phyloP scores from a whole-genome alignment of 2,888 invertebrate species.

The Luperina nickerlii region DNA sequence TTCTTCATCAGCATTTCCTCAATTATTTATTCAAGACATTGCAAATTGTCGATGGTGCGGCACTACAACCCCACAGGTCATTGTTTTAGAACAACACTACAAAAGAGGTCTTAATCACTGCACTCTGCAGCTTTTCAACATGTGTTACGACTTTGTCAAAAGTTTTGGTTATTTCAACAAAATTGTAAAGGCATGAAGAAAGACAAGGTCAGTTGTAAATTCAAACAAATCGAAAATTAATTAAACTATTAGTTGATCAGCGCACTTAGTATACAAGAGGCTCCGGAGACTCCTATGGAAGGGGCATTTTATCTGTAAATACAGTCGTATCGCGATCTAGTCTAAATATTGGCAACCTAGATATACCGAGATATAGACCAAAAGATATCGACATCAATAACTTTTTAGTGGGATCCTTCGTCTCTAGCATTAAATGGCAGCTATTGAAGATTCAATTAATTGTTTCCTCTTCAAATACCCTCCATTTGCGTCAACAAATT shows the following conservation, averaged over 20 bases:
- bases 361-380: background rate
- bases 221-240: background rate
- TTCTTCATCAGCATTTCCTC: constrained; percentile 67
- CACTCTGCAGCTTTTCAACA: constrained; percentile 31
- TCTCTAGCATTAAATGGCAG: background rate
- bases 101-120: constrained; percentile 68
- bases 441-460: background rate
- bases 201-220: background rate
- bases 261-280: background rate
- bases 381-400: background rate
- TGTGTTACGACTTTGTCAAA: constrained; percentile 12
- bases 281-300: background rate
- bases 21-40: constrained; percentile 83
- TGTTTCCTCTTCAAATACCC: background rate
- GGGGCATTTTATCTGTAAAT: background rate
- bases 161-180: background rate
- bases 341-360: background rate
- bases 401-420: too few relatives aligned
- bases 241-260: too few relatives aligned
- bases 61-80: constrained; percentile 55
- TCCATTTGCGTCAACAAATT: constrained; percentile 30
- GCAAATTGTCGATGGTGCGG: constrained; percentile 76
- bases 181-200: background rate
- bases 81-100: constrained; percentile 74
- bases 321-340: background rate